A percentile compares a stretch with the other conserved stretches of the same genome.
Conservation (phyloP, 64 coral and sea anemone species). For the Porites australiensis region DNA sequence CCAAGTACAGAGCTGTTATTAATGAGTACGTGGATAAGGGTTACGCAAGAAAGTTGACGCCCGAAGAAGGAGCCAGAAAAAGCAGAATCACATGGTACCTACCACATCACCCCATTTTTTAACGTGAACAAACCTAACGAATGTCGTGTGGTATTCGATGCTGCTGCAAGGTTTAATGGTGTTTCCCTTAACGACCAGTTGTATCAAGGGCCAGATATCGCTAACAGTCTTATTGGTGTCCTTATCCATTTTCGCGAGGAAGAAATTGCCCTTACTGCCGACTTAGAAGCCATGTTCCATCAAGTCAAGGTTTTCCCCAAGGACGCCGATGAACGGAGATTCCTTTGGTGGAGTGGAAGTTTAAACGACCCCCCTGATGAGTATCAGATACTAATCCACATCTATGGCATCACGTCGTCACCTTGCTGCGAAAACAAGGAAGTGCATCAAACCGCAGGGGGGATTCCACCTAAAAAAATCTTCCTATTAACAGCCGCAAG, state of each 20-base stretch:
- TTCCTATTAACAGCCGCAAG: constrained; percentile 39
- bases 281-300: constrained; percentile 46
- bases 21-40: constrained; percentile 6
- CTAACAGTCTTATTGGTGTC: neutral
- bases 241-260: too few species aligned
- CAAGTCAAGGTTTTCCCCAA: constrained; percentile 45
- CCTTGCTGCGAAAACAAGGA: constrained; percentile 9
- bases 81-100: constrained; percentile 10
- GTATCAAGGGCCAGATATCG: constrained; percentile 8
- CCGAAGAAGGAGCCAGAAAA: neutral
- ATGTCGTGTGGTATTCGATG: constrained; percentile 66
- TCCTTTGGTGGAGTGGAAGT: constrained; percentile 35
- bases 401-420: neutral
- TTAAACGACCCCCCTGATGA: constrained; percentile 7
- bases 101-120: constrained; percentile 8
- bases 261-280: constrained; percentile 23
- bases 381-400: constrained; percentile 53
- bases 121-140: constrained; percentile 44
- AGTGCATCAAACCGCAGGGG: neutral
- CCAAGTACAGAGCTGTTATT: constrained; percentile 12
- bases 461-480: constrained; percentile 71
- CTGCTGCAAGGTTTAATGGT: constrained; percentile 11
- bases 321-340: constrained; percentile 21
- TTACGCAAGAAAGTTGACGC: neutral
- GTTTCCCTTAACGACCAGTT: constrained; percentile 25